phyloP scores from a whole-genome alignment of 2,797 vertebrate species.

The Microtus agrestis region DNA sequence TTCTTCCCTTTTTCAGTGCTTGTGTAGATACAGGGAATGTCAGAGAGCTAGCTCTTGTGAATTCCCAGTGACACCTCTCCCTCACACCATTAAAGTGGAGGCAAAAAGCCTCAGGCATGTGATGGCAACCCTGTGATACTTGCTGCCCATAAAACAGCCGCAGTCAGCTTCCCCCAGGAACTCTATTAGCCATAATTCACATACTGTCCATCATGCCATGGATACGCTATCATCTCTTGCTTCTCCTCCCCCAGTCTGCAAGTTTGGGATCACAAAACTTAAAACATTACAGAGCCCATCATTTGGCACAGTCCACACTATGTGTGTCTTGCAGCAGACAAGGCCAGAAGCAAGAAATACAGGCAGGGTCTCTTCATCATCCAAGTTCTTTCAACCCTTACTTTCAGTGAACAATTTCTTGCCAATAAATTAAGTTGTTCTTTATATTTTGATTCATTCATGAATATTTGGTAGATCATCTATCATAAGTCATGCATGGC shows the following conservation, averaged over 20 bases:
- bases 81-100: neutral
- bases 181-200: neutral
- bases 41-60: neutral
- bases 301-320: fast-evolving
- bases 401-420: neutral
- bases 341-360: neutral
- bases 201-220: neutral
- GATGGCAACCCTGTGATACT: neutral
- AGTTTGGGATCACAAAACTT: neutral
- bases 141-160: neutral
- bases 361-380: neutral
- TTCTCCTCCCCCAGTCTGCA: neutral
- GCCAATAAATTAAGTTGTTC: neutral
- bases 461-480: neutral
- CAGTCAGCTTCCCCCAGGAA: neutral
- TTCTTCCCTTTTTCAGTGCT: neutral
- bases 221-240: neutral
- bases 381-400: neutral
- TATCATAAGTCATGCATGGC: fast-evolving
- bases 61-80: neutral
- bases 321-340: neutral
- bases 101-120: neutral
- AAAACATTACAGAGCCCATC: neutral
- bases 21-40: neutral
- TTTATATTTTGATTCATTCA: neutral